Evolutionary conservation across 2,888 invertebrate species (phyloP).

Genomic region (Nasonovia ribisnigri): DNA sequence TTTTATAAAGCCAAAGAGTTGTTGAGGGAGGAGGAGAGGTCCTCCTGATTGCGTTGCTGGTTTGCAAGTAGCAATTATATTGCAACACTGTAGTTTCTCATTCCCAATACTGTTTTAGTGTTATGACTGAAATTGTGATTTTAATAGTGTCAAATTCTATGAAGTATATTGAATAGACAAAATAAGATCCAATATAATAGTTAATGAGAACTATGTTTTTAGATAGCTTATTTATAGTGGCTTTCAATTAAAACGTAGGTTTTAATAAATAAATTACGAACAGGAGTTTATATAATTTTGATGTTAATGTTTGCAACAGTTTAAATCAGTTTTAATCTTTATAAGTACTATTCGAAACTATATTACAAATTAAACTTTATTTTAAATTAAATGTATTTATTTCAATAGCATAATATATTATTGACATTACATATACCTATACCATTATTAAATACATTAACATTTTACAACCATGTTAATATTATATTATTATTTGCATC

Average conservation of each 20-base stretch:
- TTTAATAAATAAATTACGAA: background rate
- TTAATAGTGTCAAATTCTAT: background rate
- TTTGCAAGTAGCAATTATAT: background rate
- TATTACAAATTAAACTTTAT: conserved; percentile 3
- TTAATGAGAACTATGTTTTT: background rate
- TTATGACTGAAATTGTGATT: background rate
- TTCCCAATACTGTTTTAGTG: background rate
- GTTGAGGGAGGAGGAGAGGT: background rate
- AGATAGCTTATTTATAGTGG: background rate
- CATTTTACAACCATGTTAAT: background rate
- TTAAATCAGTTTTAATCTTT: background rate
- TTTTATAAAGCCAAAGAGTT: background rate
- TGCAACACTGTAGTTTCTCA: background rate
- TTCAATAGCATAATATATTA: background rate
- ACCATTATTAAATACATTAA: background rate
- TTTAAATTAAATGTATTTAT: background rate
- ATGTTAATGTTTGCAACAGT: background rate
- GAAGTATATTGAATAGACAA: background rate
- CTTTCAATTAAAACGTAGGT: background rate
- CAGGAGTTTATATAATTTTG: background rate
- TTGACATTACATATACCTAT: background rate
- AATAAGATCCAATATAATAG: background rate
- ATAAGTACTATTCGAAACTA: background rate
- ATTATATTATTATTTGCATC: background rate
- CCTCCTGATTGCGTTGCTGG: background rate